phyloP scores from a whole-genome alignment of 2,113 vertebrate genomes.

The Benitochromis conjunctus region DNA sequence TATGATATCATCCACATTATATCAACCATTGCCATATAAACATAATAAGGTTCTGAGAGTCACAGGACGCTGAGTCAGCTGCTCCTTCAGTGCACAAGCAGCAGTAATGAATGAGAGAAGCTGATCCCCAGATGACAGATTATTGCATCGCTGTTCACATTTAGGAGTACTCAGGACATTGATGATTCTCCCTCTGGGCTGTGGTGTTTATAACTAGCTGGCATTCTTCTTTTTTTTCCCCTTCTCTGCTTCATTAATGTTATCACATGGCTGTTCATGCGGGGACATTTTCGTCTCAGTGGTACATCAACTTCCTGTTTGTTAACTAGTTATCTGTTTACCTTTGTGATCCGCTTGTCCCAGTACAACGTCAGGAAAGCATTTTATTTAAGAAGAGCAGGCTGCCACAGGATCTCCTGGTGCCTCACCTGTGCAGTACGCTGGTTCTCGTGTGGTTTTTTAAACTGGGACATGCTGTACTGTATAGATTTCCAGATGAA shows the following conservation, averaged over 20 bases:
- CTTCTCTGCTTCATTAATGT: constrained; percentile 32
- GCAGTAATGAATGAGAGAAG: background rate
- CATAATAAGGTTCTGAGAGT: background rate
- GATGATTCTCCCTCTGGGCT: background rate
- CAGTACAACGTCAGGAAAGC: background rate
- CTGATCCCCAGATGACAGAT: constrained; percentile 24
- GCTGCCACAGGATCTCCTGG: background rate
- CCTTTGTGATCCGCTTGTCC: background rate
- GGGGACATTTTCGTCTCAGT: background rate
- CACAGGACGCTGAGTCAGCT: constrained; percentile 22
- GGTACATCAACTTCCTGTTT: background rate
- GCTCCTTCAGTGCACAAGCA: background rate
- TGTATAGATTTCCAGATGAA: background rate
- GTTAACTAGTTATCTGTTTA: background rate
- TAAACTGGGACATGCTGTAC: background rate
- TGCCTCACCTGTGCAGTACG: background rate
- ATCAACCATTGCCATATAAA: background rate
- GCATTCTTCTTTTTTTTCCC: background rate
- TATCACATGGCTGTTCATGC: constrained; percentile 1
- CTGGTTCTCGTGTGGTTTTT: background rate
- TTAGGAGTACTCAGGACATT: background rate
- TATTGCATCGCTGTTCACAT: constrained; percentile 6
- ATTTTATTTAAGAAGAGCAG: background rate
- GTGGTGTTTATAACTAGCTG: constrained; percentile 12
- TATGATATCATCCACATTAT: background rate